Conservation (phyloP, 2,113 vertebrate genomes). For the Muscicapa adusta region DNA sequence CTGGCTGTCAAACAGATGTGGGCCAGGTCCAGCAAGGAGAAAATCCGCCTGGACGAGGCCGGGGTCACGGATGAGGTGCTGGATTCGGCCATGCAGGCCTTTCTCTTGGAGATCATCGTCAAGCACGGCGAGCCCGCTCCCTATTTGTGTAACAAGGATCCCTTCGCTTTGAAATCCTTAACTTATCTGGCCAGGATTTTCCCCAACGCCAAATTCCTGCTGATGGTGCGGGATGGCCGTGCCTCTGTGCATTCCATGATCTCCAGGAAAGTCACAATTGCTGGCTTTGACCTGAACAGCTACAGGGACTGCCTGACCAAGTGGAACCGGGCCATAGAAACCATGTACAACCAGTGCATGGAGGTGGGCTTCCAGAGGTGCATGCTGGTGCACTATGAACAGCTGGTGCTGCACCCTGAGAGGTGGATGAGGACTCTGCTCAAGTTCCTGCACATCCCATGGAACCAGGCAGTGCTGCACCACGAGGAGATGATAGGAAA, state of each 20-base stretch:
- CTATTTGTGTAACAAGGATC: conserved; percentile 96
- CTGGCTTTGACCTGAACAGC: conserved; percentile 94
- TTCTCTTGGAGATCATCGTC: conserved; percentile 93
- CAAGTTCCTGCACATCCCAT: conserved; percentile 89
- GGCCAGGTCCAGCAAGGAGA: conserved; percentile 94
- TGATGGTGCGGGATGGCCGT: conserved; percentile 93
- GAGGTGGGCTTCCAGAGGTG: conserved; percentile 86
- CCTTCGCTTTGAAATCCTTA: conserved; percentile 93
- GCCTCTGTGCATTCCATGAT: conserved; percentile 98
- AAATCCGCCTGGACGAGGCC: conserved; percentile 93
- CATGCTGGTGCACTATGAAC: conserved; percentile 90
- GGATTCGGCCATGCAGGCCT: conserved; percentile 96
- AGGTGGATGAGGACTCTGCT: conserved; percentile 93
- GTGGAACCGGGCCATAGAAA: conserved; percentile 97
- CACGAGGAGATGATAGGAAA: conserved; percentile 98
- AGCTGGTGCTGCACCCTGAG: conserved; percentile 92
- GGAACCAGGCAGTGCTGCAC: conserved; percentile 91
- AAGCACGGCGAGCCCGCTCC: conserved; percentile 94
- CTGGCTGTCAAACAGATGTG: conserved; percentile 98
- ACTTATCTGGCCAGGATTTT: conserved; percentile 93
- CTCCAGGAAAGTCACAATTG: conserved; percentile 95
- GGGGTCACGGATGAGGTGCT: conserved; percentile 95
- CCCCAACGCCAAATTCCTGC: conserved; percentile 92
- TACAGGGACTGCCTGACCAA: conserved; percentile 96
- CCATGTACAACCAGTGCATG: conserved; percentile 96